Conservation (phyloP, 2,113 vertebrate genomes). For the Lophura nycthemera region DNA sequence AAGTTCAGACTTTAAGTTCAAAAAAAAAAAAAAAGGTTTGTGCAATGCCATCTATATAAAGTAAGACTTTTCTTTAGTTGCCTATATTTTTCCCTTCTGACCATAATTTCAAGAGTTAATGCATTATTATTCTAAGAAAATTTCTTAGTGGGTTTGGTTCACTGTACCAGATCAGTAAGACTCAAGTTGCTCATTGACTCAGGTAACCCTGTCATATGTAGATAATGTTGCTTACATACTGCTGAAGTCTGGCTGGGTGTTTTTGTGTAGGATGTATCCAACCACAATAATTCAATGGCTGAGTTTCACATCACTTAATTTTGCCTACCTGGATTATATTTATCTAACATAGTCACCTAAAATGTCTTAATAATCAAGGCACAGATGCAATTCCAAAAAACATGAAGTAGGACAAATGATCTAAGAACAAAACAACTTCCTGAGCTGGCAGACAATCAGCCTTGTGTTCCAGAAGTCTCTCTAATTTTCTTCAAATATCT, state of each 20-base stretch:
- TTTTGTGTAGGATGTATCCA: background rate
- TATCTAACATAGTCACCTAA: background rate
- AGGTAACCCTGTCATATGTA: background rate
- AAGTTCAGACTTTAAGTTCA: background rate
- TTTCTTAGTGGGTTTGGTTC: background rate
- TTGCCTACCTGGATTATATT: background rate
- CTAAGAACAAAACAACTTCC: background rate
- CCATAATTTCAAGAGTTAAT: background rate
- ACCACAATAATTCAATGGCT: background rate
- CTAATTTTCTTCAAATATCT: constrained; percentile 10
- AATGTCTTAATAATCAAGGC: background rate
- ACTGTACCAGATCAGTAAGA: background rate
- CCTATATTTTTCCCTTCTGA: background rate
- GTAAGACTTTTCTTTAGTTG: background rate
- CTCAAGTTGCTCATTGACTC: too few relatives aligned
- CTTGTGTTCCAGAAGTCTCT: constrained; percentile 16
- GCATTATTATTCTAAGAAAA: background rate
- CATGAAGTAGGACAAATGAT: background rate
- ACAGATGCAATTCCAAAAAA: background rate
- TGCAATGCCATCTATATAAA: background rate
- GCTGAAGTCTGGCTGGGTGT: background rate
- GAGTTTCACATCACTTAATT: background rate
- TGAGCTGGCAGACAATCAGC: background rate
- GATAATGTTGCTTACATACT: background rate
- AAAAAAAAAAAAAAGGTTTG: background rate